Evolutionary conservation across 2,888 invertebrate species (phyloP).

Genomic region (Meiosimyza decipiens): DNA sequence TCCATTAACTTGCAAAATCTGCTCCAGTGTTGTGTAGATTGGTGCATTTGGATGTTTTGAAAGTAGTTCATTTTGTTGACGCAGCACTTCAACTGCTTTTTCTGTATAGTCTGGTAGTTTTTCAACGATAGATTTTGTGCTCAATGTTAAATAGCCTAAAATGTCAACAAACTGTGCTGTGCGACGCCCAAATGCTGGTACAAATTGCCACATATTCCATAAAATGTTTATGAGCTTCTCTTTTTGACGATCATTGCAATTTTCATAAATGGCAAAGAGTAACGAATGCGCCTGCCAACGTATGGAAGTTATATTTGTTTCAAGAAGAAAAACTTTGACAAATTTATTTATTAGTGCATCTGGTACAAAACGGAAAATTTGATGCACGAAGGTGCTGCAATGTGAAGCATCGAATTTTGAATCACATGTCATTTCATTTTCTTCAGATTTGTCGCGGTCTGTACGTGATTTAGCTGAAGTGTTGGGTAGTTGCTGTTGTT

Average conservation of each 20-base stretch:
- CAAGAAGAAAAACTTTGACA: conserved; percentile 89
- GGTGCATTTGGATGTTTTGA: conserved; percentile 94
- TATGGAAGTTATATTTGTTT: conserved; percentile 91
- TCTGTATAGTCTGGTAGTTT: conserved; percentile 82
- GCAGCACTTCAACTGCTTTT: conserved; percentile 85
- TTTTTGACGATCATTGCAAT: conserved; percentile 82
- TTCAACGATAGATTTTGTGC: conserved; percentile 77
- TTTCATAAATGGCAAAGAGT: conserved; percentile 85
- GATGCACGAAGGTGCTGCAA: conserved; percentile 76
- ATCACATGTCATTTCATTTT: conserved; percentile 71
- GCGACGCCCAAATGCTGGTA: conserved; percentile 91
- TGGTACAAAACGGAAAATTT: conserved; percentile 74
- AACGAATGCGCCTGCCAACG: conserved; percentile 96
- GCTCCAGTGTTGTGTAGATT: conserved; percentile 89
- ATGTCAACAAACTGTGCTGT: conserved; percentile 97
- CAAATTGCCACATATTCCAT: conserved; percentile 91
- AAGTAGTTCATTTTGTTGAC: conserved; percentile 88
- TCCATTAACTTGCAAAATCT: conserved; percentile 95
- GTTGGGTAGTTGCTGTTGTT: conserved; percentile 43
- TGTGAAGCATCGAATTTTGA: conserved; percentile 76
- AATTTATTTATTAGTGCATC: conserved; percentile 72
- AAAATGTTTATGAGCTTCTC: conserved; percentile 82
- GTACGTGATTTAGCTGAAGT: conserved; percentile 67
- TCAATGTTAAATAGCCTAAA: conserved; percentile 92
- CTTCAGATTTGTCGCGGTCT: conserved; percentile 76